phyloP scores from a whole-genome alignment of 2,888 invertebrate genomes.

The Latrodectus elegans region DNA sequence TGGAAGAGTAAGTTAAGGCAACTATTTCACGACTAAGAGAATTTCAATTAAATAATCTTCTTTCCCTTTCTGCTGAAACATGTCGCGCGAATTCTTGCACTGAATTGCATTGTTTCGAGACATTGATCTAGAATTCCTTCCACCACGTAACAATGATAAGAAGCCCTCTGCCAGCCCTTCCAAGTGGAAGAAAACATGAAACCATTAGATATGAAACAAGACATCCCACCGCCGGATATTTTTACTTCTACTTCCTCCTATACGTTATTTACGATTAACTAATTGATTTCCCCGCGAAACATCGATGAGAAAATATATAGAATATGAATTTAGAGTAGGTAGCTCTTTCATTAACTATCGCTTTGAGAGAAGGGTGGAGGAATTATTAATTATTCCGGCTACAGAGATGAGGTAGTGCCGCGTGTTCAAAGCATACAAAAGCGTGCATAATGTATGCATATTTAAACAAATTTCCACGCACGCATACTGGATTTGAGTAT shows the following conservation, averaged over 20 bases:
- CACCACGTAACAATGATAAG: constrained; percentile 34
- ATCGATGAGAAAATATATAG: constrained; percentile 59
- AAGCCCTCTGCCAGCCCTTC: background rate
- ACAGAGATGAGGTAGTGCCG: constrained; percentile 26
- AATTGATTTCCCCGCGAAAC: constrained; percentile 61
- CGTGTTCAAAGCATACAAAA: constrained; percentile 60
- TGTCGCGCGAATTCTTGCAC: constrained; percentile 39
- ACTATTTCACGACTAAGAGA: too few relatives aligned
- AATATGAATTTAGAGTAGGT: constrained; percentile 61
- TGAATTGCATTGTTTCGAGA: constrained; percentile 46
- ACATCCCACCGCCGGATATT: constrained; percentile 17
- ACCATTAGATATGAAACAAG: constrained; percentile 42
- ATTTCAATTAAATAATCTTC: too few relatives aligned
- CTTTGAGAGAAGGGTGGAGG: constrained; percentile 52
- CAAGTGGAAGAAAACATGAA: constrained; percentile 38
- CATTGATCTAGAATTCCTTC: constrained; percentile 35
- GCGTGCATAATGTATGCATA: constrained; percentile 68
- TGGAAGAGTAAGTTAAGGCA: too few relatives aligned
- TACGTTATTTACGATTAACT: constrained; percentile 36
- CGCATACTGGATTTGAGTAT: constrained; percentile 53
- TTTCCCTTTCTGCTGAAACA: constrained; percentile 30
- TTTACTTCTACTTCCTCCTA: constrained; percentile 4
- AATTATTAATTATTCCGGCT: constrained; percentile 61
- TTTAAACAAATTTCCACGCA: constrained; percentile 66
- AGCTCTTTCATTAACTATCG: constrained; percentile 66